Conservation (phyloP, 2,888 invertebrate species). For the Lamproptera curius region DNA sequence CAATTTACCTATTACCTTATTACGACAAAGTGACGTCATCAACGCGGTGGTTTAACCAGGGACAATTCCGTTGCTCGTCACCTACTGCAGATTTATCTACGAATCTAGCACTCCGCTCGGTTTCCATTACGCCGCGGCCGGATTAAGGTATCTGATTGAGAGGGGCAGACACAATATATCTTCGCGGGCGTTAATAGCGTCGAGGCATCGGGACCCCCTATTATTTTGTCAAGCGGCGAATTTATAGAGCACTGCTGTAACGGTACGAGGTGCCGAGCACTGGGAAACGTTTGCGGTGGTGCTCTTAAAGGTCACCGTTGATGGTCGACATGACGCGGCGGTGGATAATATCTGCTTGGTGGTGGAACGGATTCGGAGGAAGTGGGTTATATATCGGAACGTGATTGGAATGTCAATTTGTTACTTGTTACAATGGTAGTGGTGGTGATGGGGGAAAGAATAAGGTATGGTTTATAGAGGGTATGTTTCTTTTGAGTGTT, state of each 20-base stretch:
- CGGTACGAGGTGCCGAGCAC: slow-evolving; percentile 51
- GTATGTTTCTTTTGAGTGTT: too few relatives aligned
- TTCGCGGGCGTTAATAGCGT: slow-evolving; percentile 73
- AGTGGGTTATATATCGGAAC: slow-evolving; percentile 12
- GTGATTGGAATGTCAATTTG: too few relatives aligned
- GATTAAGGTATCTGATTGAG: slow-evolving; percentile 77
- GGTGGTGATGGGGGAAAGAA: too few relatives aligned
- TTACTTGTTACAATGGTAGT: too few relatives aligned
- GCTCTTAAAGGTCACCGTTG: slow-evolving; percentile 42
- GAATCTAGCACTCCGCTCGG: slow-evolving; percentile 33
- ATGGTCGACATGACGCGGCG: slow-evolving; percentile 24
- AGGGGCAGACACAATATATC: slow-evolving; percentile 71
- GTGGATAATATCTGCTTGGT: slow-evolving; percentile 28
- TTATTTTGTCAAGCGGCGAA: slow-evolving; percentile 75
- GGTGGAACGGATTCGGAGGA: slow-evolving; percentile 22
- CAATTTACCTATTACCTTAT: too few relatives aligned
- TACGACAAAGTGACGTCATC: too few relatives aligned
- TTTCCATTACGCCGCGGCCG: slow-evolving; percentile 51
- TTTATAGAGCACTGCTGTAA: slow-evolving; percentile 69
- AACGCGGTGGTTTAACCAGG: too few relatives aligned
- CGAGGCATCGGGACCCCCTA: slow-evolving; percentile 68
- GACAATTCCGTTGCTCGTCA: too few relatives aligned
- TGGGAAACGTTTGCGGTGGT: slow-evolving; percentile 38
- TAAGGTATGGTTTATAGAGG: too few relatives aligned
- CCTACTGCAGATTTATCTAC: slow-evolving; percentile 24